Evolutionary conservation across 2,797 vertebrate species (phyloP).

Genomic region (Eptatretus atami): DNA sequence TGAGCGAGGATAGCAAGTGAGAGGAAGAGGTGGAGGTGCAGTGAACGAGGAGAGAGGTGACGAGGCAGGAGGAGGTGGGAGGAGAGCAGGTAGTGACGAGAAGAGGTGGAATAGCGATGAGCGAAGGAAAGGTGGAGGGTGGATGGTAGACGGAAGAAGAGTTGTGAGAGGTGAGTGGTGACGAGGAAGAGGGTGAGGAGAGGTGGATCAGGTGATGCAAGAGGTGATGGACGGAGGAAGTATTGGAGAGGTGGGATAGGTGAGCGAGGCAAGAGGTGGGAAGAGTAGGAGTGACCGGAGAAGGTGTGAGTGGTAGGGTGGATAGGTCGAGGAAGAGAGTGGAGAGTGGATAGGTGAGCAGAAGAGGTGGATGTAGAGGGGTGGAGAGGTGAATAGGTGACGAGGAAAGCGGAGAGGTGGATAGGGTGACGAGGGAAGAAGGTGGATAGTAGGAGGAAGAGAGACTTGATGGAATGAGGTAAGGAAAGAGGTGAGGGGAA

Average conservation of each 20-base stretch:
- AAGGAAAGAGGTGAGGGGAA: too few species aligned
- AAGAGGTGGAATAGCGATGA: not conserved
- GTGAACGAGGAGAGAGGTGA: not conserved
- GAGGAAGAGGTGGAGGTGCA: not conserved
- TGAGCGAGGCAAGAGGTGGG: not conserved
- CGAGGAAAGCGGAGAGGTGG: too few species aligned
- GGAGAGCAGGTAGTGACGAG: not conserved
- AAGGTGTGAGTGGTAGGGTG: not conserved
- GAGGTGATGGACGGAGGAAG: not conserved
- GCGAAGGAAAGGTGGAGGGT: not conserved
- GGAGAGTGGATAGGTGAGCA: not conserved
- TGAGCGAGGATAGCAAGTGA: not conserved
- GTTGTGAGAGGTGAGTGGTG: not conserved
- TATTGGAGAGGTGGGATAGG: not conserved
- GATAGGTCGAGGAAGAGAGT: not conserved
- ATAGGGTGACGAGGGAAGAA: too few species aligned
- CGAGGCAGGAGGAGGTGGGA: not conserved
- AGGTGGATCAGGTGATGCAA: not conserved
- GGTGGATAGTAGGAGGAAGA: too few species aligned
- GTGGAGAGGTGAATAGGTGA: too few species aligned
- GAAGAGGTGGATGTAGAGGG: too few species aligned
- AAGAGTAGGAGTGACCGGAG: not conserved
- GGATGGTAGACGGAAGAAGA: not conserved
- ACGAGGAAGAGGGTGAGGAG: not conserved
- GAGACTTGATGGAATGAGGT: too few species aligned